A percentile compares a stretch with the other conserved stretches of the same genome.
These are phyloP conservation scores for Odontamblyopus rebecca DNA, from an alignment of 2,797 vertebrate genomes.

Conservation along the genomic window DNA sequence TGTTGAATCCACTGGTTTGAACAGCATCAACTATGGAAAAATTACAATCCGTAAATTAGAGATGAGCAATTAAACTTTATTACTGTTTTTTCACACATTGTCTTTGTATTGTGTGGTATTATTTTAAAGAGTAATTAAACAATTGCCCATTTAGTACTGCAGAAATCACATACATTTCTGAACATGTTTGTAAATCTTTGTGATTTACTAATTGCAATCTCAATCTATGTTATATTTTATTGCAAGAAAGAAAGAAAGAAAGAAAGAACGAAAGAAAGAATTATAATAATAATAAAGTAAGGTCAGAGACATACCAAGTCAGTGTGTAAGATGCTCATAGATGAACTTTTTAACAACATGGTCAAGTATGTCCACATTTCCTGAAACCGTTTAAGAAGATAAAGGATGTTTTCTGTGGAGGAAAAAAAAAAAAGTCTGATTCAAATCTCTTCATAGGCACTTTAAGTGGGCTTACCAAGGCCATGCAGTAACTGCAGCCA, in stretches of 20 bases:
- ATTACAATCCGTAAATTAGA: constrained; percentile 1
- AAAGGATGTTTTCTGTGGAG: constrained; percentile 66
- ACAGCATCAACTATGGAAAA: constrained; percentile 59
- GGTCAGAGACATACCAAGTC: constrained; percentile 74
- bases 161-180: too few species aligned
- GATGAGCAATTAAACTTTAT: too few species aligned
- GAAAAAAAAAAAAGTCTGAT: constrained; percentile 9
- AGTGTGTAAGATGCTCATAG: constrained; percentile 49
- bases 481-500: constrained; percentile 73
- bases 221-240: too few species aligned
- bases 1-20: constrained; percentile 70
- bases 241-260: neutral
- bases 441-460: neutral
- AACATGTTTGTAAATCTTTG: too few species aligned
- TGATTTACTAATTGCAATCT: too few species aligned
- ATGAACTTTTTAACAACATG: constrained; percentile 75
- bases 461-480: constrained; percentile 72
- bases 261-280: neutral
- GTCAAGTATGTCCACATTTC: constrained; percentile 82
- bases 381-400: constrained; percentile 81
- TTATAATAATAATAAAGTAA: neutral
- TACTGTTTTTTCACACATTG: too few species aligned
- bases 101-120: too few species aligned
- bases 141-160: too few species aligned
- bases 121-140: too few species aligned